Percentiles rank a stretch among this genome's conserved stretches.
These are phyloP conservation scores for Campoletis raptor DNA, from an alignment of 2,888 invertebrate genomes.

Conservation along the genomic window DNA sequence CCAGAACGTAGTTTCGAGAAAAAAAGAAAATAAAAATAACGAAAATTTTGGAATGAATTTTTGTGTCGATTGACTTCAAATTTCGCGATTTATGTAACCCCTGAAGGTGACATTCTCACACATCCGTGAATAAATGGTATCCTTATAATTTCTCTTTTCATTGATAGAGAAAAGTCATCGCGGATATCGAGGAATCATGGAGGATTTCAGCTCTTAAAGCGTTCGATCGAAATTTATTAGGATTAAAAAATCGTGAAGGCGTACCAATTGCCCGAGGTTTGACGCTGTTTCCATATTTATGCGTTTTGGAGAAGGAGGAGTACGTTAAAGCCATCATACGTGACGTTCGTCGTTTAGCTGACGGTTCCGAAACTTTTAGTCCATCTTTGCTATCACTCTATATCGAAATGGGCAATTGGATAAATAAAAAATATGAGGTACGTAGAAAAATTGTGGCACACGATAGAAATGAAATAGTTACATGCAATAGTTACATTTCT, in stretches of 20 bases:
- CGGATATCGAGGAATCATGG: constrained; percentile 89
- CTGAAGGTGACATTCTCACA: neutral
- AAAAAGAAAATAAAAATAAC: no score
- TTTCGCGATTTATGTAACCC: neutral
- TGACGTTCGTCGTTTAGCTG: constrained; percentile 90
- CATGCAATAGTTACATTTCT: neutral
- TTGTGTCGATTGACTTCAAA: neutral
- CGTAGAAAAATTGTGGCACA: neutral
- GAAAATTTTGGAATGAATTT: no score
- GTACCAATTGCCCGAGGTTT: constrained; percentile 86
- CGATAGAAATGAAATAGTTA: neutral
- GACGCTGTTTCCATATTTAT: constrained; percentile 91
- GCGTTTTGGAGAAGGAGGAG: constrained; percentile 86
- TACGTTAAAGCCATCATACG: constrained; percentile 89
- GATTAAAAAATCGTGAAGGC: constrained; percentile 86
- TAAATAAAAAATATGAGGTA: constrained; percentile 79
- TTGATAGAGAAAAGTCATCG: constrained; percentile 87
- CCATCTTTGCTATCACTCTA: constrained; percentile 89
- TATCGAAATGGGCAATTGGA: constrained; percentile 87
- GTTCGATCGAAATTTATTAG: constrained; percentile 89
- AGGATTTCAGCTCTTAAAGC: constrained; percentile 87
- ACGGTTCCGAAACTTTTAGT: constrained; percentile 93
- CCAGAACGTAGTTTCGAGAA: no score
- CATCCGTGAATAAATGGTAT: neutral
- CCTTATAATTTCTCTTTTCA: neutral